phyloP scores from a whole-genome alignment of 2,888 invertebrate genomes.

The Stegophylla sp. region DNA sequence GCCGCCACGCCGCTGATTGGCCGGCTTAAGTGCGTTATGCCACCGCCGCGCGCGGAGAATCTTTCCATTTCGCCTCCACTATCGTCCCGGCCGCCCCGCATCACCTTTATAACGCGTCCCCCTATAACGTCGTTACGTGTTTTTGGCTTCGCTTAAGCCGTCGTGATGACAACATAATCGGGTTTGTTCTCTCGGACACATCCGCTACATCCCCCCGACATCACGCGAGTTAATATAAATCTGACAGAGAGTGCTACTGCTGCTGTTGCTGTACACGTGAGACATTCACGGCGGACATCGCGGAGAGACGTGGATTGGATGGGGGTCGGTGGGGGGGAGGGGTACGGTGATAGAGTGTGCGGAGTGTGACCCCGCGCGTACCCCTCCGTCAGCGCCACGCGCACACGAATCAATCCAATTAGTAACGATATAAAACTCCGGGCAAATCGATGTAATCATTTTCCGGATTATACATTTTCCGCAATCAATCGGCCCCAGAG shows the following conservation, averaged over 20 bases:
- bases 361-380: background rate
- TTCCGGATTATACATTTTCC: slow-evolving; percentile 37
- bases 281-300: background rate
- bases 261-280: slow-evolving; percentile 36
- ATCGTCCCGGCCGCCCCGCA: background rate
- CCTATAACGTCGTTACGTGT: slow-evolving; percentile 50
- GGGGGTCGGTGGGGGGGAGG: background rate
- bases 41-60: slow-evolving; percentile 7
- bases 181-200: slow-evolving; percentile 43
- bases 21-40: slow-evolving; percentile 42
- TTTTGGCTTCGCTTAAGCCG: slow-evolving; percentile 51
- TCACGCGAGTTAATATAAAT: slow-evolving; percentile 45
- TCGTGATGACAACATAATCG: slow-evolving; percentile 59
- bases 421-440: slow-evolving; percentile 48
- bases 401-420: slow-evolving; percentile 44
- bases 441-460: slow-evolving; percentile 41
- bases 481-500: slow-evolving; percentile 15
- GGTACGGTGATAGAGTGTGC: no score
- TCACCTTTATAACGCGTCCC: background rate
- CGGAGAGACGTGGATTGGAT: no score
- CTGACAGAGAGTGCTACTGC: slow-evolving; percentile 50
- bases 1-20: slow-evolving; percentile 50
- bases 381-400: background rate
- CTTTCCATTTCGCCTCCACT: background rate
- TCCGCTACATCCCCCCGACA: slow-evolving; percentile 9